Evolutionary conservation across 2,888 invertebrate genomes (phyloP), one percentile per base, ranked within the genome.

Genomic region (Calameuta filiformis): DNA sequence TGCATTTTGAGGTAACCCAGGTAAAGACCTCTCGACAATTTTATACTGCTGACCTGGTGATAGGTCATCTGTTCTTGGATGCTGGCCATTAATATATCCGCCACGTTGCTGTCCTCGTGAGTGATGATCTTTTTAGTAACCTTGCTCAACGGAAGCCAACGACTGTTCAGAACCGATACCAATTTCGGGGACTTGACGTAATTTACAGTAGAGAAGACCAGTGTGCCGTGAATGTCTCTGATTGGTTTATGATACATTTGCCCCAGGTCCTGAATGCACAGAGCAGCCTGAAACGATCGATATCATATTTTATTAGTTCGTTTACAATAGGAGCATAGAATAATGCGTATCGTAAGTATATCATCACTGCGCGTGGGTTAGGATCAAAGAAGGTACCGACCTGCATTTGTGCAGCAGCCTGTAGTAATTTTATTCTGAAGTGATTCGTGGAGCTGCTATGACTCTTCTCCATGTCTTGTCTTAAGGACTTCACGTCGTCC

Each of bases 1-100:
- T 98, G 97, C 93, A 99, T 96, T 92, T 99, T 99, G 82, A 99
- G 93, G 92, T 99, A 99, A 69, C 98, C 98, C 84, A 99, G 93
- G 92, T 99, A 99, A 34, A 99, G 93, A 0, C 99, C 99, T 40
- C 96, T 95, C 2, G 95, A 94, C 75, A 99, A 92, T 86, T 96
- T 96, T 77, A 97, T 95, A 82, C 95, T 94, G 79, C 98, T 98
- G 74, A 96, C 95, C 93, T 97, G 95, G 85, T 95, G 95, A 90
- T 95, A 96, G 77, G 92, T 92, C 84, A 93, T 93, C 91, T 96
- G 96, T 81, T 96, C 98, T 86, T 96, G 96, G 80, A 98, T 96
- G 34, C 97, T 97, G 69, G 96, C 95, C 94, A 97, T 96, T 69
- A 98, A 93, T 85, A 97, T 94, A 85, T 98, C 98, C 9, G 95